phyloP scores from a whole-genome alignment of 2,113 vertebrate genomes.

The Sclerurus mexicanus region DNA sequence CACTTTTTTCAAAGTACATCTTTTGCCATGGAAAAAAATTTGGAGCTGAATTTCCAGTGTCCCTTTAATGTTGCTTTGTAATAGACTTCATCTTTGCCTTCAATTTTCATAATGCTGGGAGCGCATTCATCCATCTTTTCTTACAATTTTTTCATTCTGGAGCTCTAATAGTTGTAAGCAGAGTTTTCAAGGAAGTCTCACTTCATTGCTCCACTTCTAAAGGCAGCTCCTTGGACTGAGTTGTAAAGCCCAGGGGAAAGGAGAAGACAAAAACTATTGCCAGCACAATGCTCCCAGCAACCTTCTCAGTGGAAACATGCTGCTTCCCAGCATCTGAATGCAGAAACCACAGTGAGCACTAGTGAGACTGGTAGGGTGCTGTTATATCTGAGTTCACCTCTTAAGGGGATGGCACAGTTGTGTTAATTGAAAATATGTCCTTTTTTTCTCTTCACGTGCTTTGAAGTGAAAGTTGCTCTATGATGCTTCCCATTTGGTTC shows the following conservation, averaged over 20 bases:
- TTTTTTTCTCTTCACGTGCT: background rate
- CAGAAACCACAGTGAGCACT: background rate
- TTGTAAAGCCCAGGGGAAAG: background rate
- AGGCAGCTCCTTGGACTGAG: background rate
- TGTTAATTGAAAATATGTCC: background rate
- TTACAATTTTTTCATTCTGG: background rate
- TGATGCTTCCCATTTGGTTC: background rate
- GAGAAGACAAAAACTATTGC: background rate
- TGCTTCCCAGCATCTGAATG: background rate
- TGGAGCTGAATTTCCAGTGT: background rate
- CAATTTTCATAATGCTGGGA: background rate
- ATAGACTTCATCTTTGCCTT: background rate
- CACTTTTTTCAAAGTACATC: background rate
- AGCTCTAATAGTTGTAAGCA: background rate
- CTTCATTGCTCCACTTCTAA: background rate
- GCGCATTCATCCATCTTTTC: background rate
- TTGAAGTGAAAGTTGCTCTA: background rate
- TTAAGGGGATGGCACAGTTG: accelerated
- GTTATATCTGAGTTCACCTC: background rate
- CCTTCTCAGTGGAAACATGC: background rate
- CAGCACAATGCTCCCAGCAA: background rate
- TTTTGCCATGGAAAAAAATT: background rate
- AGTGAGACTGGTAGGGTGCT: background rate
- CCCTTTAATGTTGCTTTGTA: background rate
- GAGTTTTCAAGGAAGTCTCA: conserved; percentile 27